Conservation (phyloP, 2,113 vertebrate genomes). For the Microtus ochrogaster region DNA sequence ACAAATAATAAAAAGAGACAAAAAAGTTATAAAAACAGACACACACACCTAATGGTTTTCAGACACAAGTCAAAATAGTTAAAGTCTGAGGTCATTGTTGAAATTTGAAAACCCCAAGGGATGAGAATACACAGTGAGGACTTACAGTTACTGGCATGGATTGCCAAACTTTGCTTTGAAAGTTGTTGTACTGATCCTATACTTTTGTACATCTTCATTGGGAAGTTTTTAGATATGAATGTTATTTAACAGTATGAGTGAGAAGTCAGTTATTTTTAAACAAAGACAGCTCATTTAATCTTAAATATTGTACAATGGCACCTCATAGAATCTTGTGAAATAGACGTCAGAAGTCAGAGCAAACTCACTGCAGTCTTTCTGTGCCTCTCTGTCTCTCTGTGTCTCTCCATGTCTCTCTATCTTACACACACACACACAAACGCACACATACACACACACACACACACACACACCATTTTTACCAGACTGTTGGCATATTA, state of each 20-base stretch:
- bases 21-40: neutral
- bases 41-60: neutral
- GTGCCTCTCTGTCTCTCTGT: neutral
- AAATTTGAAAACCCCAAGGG: neutral
- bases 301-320: neutral
- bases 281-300: neutral
- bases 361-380: neutral
- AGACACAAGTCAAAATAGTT: neutral
- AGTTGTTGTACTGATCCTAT: neutral
- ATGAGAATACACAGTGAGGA: neutral
- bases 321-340: neutral
- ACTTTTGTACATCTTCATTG: neutral
- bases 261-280: constrained; percentile 4
- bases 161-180: neutral
- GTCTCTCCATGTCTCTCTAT: neutral
- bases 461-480: neutral
- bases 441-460: neutral
- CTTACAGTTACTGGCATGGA: neutral
- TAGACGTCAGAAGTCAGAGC: neutral
- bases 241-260: neutral
- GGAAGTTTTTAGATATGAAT: neutral
- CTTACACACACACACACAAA: neutral
- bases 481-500: neutral
- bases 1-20: too few species aligned
- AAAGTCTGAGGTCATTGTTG: neutral